Conservation (phyloP, 1,140 invertebrate genomes). For the Proctacanthus coquilletti region DNA sequence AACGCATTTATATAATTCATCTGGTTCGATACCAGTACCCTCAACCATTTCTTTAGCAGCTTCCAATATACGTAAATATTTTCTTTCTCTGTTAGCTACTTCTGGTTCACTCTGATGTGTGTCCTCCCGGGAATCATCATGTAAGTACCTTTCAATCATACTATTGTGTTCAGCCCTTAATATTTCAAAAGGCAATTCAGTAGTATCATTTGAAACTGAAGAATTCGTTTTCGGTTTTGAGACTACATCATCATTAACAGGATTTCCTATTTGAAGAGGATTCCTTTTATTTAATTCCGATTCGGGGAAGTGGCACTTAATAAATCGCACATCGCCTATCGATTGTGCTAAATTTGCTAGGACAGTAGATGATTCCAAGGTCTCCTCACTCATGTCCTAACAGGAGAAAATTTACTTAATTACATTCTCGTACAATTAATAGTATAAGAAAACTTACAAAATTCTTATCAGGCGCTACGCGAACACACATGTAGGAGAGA, state of each 20-base stretch:
- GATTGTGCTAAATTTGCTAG: constrained; percentile 1
- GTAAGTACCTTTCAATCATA: no score
- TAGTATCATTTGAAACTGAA: no score
- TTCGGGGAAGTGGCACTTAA: no score
- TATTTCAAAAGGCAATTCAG: no score
- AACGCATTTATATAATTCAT: constrained; percentile 35
- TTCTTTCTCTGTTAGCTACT: background rate
- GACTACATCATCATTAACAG: no score
- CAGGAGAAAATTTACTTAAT: background rate
- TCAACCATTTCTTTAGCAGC: constrained; percentile 11
- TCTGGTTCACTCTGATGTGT: no score
- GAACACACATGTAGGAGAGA: background rate
- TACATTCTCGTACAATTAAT: background rate
- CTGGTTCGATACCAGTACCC: constrained; percentile 25
- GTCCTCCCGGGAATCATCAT: no score
- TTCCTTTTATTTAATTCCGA: no score
- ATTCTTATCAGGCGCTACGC: background rate
- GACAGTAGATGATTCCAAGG: background rate
- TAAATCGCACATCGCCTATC: no score
- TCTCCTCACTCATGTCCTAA: background rate
- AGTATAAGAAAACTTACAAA: background rate
- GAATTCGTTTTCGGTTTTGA: no score
- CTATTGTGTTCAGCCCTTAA: no score
- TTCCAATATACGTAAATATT: background rate
- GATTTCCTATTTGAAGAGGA: no score